Evolutionary conservation across 1,140 invertebrate species (phyloP).

Genomic region (Anthonomus grandis): DNA sequence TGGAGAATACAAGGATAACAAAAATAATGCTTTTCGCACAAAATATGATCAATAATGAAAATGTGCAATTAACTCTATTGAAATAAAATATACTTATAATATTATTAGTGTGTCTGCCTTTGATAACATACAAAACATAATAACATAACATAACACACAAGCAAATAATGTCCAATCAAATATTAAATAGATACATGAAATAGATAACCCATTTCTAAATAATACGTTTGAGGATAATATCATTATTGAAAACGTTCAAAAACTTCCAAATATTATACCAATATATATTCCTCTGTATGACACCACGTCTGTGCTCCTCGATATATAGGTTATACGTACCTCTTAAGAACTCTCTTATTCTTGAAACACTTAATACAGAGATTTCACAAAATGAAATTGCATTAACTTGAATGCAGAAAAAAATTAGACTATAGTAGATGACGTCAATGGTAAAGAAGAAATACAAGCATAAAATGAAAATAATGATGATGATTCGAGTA

Average conservation of each 20-base stretch:
- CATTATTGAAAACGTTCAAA: slow-evolving; percentile 1
- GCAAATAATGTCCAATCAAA: neutral
- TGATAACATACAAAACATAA: no score
- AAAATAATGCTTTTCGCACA: neutral
- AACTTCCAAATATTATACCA: neutral
- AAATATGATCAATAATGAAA: neutral
- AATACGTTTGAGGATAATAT: slow-evolving; percentile 3
- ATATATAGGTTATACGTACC: neutral
- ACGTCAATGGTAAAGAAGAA: neutral
- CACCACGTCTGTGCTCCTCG: neutral
- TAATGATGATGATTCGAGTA: neutral
- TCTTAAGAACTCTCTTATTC: neutral
- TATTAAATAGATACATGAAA: neutral
- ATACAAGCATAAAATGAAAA: neutral
- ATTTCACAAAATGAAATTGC: neutral
- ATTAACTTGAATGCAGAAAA: neutral
- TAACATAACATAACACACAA: neutral
- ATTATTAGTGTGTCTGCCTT: no score
- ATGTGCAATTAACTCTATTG: slow-evolving; percentile 3
- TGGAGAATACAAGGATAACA: neutral
- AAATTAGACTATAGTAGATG: neutral
- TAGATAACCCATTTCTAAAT: slow-evolving; percentile 1
- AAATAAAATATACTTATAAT: slow-evolving; percentile 1
- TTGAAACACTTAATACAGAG: slow-evolving; percentile 7
- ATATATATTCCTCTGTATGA: neutral